Conservation (phyloP, 1,140 invertebrate species). For the Zeugodacus cucurbitae region DNA sequence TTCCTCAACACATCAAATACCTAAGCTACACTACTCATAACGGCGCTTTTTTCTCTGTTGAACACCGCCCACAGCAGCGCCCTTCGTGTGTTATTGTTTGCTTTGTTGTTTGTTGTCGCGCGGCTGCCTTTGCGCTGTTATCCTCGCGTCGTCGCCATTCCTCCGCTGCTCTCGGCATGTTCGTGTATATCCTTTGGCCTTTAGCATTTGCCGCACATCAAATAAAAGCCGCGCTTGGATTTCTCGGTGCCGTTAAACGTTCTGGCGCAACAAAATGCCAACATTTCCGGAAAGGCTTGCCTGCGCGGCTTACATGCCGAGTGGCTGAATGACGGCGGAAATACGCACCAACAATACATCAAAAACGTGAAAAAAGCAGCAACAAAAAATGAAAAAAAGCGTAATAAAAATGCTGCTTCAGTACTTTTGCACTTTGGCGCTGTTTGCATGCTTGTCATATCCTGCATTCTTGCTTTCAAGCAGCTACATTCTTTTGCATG, state of each 20-base stretch:
- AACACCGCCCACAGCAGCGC: not conserved
- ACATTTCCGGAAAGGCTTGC: slow-evolving; percentile 25
- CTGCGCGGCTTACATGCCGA: not conserved
- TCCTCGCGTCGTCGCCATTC: not conserved
- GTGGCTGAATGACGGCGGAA: slow-evolving; percentile 11
- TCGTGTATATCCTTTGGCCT: not conserved
- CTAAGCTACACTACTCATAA: not conserved
- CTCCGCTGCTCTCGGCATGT: not conserved
- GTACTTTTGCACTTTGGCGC: not conserved
- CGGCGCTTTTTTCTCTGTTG: not conserved
- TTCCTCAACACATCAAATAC: not conserved
- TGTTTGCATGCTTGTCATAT: slow-evolving; percentile 1
- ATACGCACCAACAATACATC: slow-evolving; percentile 15
- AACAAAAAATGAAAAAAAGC: not conserved
- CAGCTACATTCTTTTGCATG: not conserved
- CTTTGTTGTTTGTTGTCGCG: not conserved
- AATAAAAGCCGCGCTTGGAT: slow-evolving; percentile 21
- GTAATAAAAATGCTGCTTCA: not conserved
- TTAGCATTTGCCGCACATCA: slow-evolving; percentile 4
- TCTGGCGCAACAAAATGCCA: not conserved
- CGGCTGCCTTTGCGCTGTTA: not conserved
- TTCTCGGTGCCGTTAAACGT: not conserved
- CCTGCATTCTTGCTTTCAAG: slow-evolving; percentile 17
- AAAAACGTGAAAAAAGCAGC: not conserved
- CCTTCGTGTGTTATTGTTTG: not conserved